Evolutionary conservation across 2,113 vertebrate species (phyloP), one percentile per base, ranked within the genome.

Genomic region (Emydocephalus ijimae): DNA sequence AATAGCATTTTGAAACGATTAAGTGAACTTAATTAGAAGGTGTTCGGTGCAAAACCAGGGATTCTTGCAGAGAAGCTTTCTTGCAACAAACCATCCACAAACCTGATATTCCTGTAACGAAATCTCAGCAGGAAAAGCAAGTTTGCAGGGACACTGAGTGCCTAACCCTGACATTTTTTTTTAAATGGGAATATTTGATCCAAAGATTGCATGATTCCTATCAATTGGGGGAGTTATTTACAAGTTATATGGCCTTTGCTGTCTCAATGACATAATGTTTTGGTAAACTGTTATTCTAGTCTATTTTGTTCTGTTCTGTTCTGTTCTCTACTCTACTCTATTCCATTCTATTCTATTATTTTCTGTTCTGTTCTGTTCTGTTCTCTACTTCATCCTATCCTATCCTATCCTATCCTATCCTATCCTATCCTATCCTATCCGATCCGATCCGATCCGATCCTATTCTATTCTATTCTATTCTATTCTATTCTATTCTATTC

Each of bases 201-300:
- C 92, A 87, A 29, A 88, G 93, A 14, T 11, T 56, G 52, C 86
- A 57, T 90, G 50, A 45, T 94, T 92, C 91, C 74, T 39, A 92
- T 34, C 15, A 92, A 52, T 57, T 88, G 50, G 29, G 29, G 64
- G 29, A 26, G 48, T 50, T 94, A 86, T 88, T 43, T 20, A 2
- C 43, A 86, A n/a, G 81, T 94, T 92, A 74, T 94, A 64, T 91
- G 91, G 48, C 4, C 94, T 89, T 64, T 87, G 50, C 89, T 89
- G 0, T 89, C 87, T 91, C 87, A 15, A 61, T 54, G 61, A 69
- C 92, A 54, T n/a, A 94, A 95, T 94, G 48, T 52, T 92, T 92
- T 91, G 93, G 87, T 92, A 94, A 56, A 7, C 14, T 55, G 54
- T 55, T 55, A 55, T 55, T 55, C 54, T 55, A 18, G 18, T 55